Evolutionary conservation across 2,797 vertebrate species (phyloP).

Genomic region (Eremophila alpestris): DNA sequence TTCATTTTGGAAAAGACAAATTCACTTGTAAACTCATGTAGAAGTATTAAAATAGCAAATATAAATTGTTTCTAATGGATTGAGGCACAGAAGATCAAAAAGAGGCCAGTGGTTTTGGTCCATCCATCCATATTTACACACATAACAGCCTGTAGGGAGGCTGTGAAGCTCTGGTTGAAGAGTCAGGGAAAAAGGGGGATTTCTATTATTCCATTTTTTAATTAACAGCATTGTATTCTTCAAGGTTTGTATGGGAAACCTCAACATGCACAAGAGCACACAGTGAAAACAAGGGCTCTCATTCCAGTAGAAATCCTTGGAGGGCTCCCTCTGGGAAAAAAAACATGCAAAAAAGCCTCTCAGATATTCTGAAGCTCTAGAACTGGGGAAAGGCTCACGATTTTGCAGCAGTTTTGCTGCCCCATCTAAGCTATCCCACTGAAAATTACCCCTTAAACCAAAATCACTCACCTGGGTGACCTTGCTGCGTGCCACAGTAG

Average conservation of each 20-base stretch:
- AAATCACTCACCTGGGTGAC: not conserved
- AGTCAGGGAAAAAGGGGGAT: rapidly evolving
- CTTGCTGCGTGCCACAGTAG: not conserved
- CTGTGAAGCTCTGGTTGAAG: not conserved
- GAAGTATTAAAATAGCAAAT: not conserved
- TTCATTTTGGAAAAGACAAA: not conserved
- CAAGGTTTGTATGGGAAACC: not conserved
- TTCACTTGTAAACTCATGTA: not conserved
- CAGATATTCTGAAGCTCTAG: not conserved
- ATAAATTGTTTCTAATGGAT: not conserved
- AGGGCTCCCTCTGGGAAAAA: not conserved
- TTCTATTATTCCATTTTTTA: not conserved
- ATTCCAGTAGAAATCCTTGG: not conserved
- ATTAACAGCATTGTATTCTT: not conserved
- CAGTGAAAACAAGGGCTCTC: not conserved
- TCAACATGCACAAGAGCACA: not conserved
- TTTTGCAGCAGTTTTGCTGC: not conserved
- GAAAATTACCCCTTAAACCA: not conserved
- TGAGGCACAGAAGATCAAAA: not conserved
- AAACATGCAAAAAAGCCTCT: not conserved
- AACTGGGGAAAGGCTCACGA: not conserved
- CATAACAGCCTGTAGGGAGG: no score
- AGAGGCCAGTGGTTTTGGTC: not conserved
- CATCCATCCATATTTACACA: not conserved
- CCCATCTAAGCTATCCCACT: not conserved